Conservation (phyloP, 1,140 invertebrate genomes). For the Platyura marginata region DNA sequence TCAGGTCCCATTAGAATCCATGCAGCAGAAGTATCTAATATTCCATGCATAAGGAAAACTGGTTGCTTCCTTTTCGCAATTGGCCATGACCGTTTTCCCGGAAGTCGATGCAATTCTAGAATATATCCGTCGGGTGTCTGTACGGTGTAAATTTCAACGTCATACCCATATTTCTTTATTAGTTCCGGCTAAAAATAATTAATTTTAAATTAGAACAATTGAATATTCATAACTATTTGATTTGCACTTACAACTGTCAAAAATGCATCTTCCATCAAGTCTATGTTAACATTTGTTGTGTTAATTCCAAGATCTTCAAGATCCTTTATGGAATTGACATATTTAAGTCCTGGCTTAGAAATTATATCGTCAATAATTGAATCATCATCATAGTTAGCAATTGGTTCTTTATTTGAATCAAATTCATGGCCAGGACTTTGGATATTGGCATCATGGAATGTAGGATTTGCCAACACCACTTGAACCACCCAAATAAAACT, state of each 20-base stretch:
- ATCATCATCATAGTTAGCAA: too few relatives aligned
- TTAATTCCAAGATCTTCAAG: too few relatives aligned
- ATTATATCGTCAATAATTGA: too few relatives aligned
- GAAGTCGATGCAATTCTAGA: conserved; percentile 29
- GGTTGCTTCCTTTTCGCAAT: conserved; percentile 9
- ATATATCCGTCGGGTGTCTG: conserved; percentile 32
- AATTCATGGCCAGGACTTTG: too few relatives aligned
- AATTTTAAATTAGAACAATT: neutral
- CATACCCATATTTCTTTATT: conserved; percentile 33
- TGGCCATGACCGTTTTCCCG: conserved; percentile 8
- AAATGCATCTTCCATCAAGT: neutral
- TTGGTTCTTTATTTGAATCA: too few relatives aligned
- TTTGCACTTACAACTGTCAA: neutral
- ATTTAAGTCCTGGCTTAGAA: too few relatives aligned
- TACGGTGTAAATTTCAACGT: conserved; percentile 28
- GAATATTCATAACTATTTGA: neutral
- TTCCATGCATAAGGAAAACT: conserved; percentile 42
- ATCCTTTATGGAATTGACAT: too few relatives aligned
- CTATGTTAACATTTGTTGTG: too few relatives aligned
- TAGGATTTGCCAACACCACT: too few relatives aligned
- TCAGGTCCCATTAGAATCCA: conserved; percentile 45
- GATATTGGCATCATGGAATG: too few relatives aligned
- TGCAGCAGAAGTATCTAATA: conserved; percentile 46
- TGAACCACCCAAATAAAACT: too few relatives aligned
- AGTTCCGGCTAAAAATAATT: conserved; percentile 8